phyloP scores from a whole-genome alignment of 2,113 vertebrate genomes.

The Gnathochromis pfefferi region DNA sequence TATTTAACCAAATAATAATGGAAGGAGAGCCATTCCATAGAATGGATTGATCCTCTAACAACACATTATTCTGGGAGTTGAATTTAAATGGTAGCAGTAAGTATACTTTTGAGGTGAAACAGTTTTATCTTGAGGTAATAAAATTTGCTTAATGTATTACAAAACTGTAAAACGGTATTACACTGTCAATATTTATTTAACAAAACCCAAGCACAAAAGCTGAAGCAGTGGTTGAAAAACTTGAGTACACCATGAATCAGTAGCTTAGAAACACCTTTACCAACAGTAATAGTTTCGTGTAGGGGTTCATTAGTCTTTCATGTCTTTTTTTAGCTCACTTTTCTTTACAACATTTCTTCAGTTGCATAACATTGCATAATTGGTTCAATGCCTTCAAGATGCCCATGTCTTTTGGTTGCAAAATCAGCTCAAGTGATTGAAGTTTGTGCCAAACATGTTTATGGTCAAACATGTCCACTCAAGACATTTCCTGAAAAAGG shows the following conservation, averaged over 20 bases:
- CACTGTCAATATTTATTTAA: neutral
- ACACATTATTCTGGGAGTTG: neutral
- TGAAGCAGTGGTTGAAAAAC: neutral
- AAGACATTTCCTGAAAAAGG: neutral
- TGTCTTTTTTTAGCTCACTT: neutral
- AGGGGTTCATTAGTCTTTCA: neutral
- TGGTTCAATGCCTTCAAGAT: neutral
- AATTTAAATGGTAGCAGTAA: neutral
- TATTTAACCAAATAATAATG: neutral
- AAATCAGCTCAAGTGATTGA: neutral
- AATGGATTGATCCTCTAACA: neutral
- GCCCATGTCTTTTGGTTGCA: neutral
- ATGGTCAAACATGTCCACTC: neutral
- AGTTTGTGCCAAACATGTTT: neutral
- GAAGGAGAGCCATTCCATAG: neutral
- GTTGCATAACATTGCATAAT: neutral
- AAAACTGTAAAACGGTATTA: neutral
- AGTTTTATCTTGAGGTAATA: neutral
- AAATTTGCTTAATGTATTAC: neutral
- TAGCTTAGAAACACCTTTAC: neutral
- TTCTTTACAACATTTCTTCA: neutral
- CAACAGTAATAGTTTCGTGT: neutral
- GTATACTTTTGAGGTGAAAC: neutral
- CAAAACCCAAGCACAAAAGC: neutral
- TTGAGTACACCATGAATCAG: neutral